Evolutionary conservation across 92 coral and sea anemone genomes (phyloP).

Genomic region (Scolanthus callimorphus): DNA sequence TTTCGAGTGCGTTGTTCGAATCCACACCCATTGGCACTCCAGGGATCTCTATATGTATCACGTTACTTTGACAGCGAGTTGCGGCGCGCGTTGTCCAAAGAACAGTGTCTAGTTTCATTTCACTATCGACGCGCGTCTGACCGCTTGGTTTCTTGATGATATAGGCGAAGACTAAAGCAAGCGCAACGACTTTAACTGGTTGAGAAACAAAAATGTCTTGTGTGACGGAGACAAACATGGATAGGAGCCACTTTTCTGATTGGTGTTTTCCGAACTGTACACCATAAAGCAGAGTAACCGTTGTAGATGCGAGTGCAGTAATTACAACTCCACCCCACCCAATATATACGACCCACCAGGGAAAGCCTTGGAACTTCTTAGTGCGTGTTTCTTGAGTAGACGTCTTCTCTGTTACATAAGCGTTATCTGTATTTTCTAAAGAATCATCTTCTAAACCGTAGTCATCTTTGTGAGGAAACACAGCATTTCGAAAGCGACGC

Average conservation of each 20-base stretch:
- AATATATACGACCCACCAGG: slow-evolving; percentile 79
- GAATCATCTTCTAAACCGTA: not conserved
- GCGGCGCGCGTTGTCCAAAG: slow-evolving; percentile 1
- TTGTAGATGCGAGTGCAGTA: slow-evolving; percentile 59
- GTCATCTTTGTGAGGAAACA: not conserved
- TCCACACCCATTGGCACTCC: slow-evolving; percentile 50
- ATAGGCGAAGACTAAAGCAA: slow-evolving; percentile 74
- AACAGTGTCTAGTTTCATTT: slow-evolving; percentile 14
- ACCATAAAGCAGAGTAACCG: slow-evolving; percentile 81
- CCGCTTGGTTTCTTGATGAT: slow-evolving; percentile 66
- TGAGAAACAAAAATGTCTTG: slow-evolving; percentile 91
- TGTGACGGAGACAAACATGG: slow-evolving; percentile 77
- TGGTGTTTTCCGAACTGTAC: slow-evolving; percentile 70
- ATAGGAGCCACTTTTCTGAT: slow-evolving; percentile 90
- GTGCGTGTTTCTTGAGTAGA: not conserved
- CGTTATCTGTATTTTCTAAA: not conserved
- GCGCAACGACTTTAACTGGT: slow-evolving; percentile 71
- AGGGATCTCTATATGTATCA: slow-evolving; percentile 28
- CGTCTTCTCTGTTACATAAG: not conserved
- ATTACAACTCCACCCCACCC: slow-evolving; percentile 72
- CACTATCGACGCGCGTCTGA: slow-evolving; percentile 2
- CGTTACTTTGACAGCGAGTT: not conserved
- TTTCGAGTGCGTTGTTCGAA: slow-evolving; percentile 57
- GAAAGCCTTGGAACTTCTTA: slow-evolving; percentile 33
- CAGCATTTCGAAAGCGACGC: not conserved